Base-by-base conservation (phyloP, 2,888 invertebrate genomes). In the Amphipoea lucens region DNA sequence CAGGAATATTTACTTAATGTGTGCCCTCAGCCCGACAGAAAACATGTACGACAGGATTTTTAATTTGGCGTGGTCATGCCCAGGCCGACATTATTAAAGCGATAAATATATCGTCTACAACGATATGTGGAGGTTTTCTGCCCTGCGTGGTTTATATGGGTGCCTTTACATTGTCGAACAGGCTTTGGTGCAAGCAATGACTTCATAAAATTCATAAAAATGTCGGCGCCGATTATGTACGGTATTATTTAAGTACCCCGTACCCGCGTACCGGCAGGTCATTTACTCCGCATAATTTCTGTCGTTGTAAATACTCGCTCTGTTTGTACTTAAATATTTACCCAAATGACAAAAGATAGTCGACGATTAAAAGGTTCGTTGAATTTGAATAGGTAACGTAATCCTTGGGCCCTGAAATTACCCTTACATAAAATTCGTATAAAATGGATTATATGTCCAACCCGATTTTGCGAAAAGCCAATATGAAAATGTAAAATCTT, bases 1-100 rank as follows among this genome's bases (percentile, higher is more conserved):
- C 94, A 95, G 93, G 92, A 94, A 94, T 95, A 94, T 95, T 96
- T 95, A 95, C 94, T 94, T 95, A 94, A 94, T 93, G 92, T 91
- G 89, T 86, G 88, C 88, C 90, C 89, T 87, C 90, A 88, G 87
- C 90, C 90, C 90, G 84, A 85, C 90, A 88, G 89, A 88, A 92
- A 93, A 94, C 93, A 93, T 92, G 91, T 91, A 90, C 87, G 89
- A 91, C 90, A 90, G 88, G 88, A 86, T 91, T 93, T 94, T 93
- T 92, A 93, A 94, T 93, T 92, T 90, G 83, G 85, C 87, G 83
- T 85, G 78, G 87, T 84, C 77, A 85, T 85, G 77, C 69, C 29
- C 81, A 77, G 80, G 84, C 78, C 80, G 54, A 79, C 78, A 81
- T 87, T 90, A 86, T 85, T 89, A 90, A 86, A 88, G 88, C 84